phyloP scores from a whole-genome alignment of 2,888 invertebrate genomes.

The Leucophenga maculata region DNA sequence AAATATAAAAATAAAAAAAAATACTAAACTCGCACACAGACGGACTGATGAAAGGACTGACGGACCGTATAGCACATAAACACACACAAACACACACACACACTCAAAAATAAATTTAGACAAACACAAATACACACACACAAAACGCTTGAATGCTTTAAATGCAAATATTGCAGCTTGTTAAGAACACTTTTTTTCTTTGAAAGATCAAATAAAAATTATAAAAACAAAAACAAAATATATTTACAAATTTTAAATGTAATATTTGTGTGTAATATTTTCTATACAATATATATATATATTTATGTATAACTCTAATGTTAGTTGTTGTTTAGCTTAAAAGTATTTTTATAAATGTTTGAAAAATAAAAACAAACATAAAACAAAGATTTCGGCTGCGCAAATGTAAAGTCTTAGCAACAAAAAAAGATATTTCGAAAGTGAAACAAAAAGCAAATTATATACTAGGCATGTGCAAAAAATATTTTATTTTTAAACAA shows the following conservation, averaged over 20 bases:
- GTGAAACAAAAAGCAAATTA: neutral
- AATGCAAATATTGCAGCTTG: neutral
- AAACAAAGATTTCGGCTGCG: neutral
- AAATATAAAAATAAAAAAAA: neutral
- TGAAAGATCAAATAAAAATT: neutral
- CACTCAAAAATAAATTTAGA: neutral
- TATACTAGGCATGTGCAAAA: no score
- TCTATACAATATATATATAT: slow-evolving; percentile 1
- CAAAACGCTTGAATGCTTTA: slow-evolving; percentile 6
- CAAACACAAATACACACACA: slow-evolving; percentile 15
- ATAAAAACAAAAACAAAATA: neutral
- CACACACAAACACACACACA: slow-evolving; percentile 15
- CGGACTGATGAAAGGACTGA: no score
- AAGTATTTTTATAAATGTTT: slow-evolving; percentile 15
- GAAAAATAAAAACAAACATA: neutral
- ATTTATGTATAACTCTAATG: neutral
- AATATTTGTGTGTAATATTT: slow-evolving; percentile 40
- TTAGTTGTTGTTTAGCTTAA: slow-evolving; percentile 23
- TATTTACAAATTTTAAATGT: slow-evolving; percentile 40
- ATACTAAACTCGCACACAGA: slow-evolving; percentile 9
- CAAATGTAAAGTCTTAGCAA: no score
- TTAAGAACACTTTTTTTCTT: neutral
- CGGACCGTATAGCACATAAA: no score
- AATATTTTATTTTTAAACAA: slow-evolving; percentile 2
- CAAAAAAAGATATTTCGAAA: neutral